A percentile compares a stretch with the other conserved stretches of the same genome.
These are phyloP conservation scores for Heliconius nattereri DNA, from an alignment of 1,140 invertebrate species.

Conservation along the genomic window DNA sequence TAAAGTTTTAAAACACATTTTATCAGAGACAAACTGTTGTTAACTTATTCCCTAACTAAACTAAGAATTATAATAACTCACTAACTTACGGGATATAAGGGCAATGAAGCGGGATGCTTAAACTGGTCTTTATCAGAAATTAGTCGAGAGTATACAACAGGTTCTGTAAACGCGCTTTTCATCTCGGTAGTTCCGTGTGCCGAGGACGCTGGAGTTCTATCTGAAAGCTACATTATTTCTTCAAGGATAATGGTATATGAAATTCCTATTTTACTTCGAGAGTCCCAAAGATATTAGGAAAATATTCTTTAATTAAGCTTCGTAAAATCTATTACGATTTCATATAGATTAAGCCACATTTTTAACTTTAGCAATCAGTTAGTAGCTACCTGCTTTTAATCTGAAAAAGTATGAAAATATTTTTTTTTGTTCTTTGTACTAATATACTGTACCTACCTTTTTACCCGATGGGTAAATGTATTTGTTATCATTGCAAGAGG, in stretches of 20 bases:
- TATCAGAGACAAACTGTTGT: background rate
- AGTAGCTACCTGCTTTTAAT: background rate
- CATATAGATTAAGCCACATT: too few species aligned
- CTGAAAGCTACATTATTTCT: conserved; percentile 17
- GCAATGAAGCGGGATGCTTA: conserved; percentile 53
- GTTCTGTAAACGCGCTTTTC: conserved; percentile 48
- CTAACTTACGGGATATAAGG: conserved; percentile 43
- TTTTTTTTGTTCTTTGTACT: conserved; percentile 31
- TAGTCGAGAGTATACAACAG: conserved; percentile 44
- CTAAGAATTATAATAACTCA: background rate
- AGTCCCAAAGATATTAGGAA: too few species aligned
- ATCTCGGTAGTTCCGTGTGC: conserved; percentile 59
- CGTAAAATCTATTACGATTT: too few species aligned
- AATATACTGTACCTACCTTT: conserved; percentile 42
- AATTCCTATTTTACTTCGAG: background rate
- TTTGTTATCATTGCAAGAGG: conserved; percentile 51
- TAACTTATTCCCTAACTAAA: background rate
- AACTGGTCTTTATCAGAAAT: conserved; percentile 63
- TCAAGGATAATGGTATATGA: background rate
- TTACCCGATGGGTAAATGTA: conserved; percentile 60
- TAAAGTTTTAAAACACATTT: background rate
- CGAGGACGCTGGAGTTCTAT: conserved; percentile 41
- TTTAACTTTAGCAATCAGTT: too few species aligned
- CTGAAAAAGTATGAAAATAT: background rate
- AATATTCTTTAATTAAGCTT: too few species aligned